Evolutionary conservation across 2,888 invertebrate genomes (phyloP).

Genomic region (Pediacus dermestoides): DNA sequence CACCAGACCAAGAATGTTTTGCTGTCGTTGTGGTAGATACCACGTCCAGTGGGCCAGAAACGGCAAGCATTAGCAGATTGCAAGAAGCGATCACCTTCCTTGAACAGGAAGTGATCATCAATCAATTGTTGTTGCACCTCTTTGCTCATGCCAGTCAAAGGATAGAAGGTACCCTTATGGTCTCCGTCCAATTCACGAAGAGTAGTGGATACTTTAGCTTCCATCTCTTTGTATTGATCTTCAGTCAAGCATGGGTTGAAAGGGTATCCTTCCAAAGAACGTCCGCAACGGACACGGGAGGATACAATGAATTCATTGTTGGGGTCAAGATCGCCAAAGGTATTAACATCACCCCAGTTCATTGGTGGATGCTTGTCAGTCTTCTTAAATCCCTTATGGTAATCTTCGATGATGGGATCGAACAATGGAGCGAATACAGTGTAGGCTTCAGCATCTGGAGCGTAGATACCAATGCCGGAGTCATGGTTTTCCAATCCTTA

Average conservation of each 20-base stretch:
- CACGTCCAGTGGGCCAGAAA: slow-evolving; percentile 95
- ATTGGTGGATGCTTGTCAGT: slow-evolving; percentile 90
- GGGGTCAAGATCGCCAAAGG: slow-evolving; percentile 90
- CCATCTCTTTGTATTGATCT: slow-evolving; percentile 97
- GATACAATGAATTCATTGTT: slow-evolving; percentile 87
- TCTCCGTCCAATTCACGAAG: slow-evolving; percentile 79
- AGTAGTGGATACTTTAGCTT: slow-evolving; percentile 79
- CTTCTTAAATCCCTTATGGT: slow-evolving; percentile 93
- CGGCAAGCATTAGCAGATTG: slow-evolving; percentile 94
- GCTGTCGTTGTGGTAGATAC: slow-evolving; percentile 95
- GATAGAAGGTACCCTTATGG: slow-evolving; percentile 92
- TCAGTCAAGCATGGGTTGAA: slow-evolving; percentile 97
- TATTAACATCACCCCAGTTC: slow-evolving; percentile 90
- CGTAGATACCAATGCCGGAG: slow-evolving; percentile 95
- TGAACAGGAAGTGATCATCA: slow-evolving; percentile 97
- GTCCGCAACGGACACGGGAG: slow-evolving; percentile 94
- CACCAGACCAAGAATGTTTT: slow-evolving; percentile 98
- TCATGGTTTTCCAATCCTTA: slow-evolving; percentile 91
- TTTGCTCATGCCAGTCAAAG: slow-evolving; percentile 94
- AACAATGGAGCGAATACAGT: slow-evolving; percentile 88
- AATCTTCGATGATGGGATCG: slow-evolving; percentile 97
- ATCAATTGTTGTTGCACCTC: slow-evolving; percentile 93
- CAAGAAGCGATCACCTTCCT: slow-evolving; percentile 91
- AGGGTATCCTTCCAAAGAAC: slow-evolving; percentile 91
- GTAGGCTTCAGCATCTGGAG: slow-evolving; percentile 95